Percentiles rank a stretch among this genome's conserved stretches.
Evolutionary conservation across 1,140 invertebrate genomes (phyloP).

Genomic region (Brachionus rotundiformis): DNA sequence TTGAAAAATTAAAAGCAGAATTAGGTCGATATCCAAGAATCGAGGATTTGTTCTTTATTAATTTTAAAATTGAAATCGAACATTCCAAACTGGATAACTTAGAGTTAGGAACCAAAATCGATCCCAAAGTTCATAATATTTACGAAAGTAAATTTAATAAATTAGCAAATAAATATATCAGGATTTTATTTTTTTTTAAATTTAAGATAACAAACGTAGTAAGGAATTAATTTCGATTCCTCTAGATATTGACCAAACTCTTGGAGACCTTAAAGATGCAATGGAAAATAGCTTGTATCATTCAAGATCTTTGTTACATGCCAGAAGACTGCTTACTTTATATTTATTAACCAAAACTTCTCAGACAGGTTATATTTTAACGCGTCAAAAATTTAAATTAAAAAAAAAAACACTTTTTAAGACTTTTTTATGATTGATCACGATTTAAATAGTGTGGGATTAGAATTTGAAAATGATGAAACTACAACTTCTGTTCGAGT

Average conservation of each 20-base stretch:
- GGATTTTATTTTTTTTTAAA: background rate
- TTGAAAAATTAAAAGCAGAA: constrained; percentile 54
- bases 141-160: constrained; percentile 57
- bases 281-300: constrained; percentile 60
- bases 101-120: constrained; percentile 58
- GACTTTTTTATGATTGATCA: background rate
- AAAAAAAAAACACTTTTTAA: background rate
- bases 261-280: constrained; percentile 56
- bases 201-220: constrained; percentile 55
- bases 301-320: constrained; percentile 59
- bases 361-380: constrained; percentile 58
- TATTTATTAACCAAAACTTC: constrained; percentile 57
- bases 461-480: constrained; percentile 28
- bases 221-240: constrained; percentile 59
- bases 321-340: constrained; percentile 59
- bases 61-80: constrained; percentile 57
- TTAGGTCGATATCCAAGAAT: constrained; percentile 56
- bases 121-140: constrained; percentile 58
- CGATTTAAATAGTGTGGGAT: background rate
- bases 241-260: constrained; percentile 57
- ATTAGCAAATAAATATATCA: background rate
- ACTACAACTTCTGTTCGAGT: background rate
- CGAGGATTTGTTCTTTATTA: constrained; percentile 55
- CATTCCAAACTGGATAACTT: constrained; percentile 52
- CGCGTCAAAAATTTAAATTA: background rate